Conservation (phyloP, 2,888 invertebrate genomes). For the Drosophila fungiperda region DNA sequence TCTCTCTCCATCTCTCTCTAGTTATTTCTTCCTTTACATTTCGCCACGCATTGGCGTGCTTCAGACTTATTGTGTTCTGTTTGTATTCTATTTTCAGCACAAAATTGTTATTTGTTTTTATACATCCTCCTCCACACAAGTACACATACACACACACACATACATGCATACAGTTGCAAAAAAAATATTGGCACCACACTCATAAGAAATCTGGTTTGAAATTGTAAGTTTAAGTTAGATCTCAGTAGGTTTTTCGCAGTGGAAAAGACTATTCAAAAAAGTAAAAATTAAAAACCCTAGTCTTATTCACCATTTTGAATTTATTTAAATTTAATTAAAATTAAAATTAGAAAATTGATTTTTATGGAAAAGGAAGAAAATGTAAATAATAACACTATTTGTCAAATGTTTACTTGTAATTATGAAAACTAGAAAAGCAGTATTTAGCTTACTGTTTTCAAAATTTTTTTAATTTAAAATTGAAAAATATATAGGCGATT, state of each 20-base stretch:
- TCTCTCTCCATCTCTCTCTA: neutral
- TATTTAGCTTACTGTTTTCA: neutral
- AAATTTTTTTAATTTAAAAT: too few species aligned
- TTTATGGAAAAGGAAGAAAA: neutral
- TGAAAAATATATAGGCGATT: neutral
- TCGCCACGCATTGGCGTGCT: constrained; percentile 42
- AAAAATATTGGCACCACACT: constrained; percentile 3
- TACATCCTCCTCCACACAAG: constrained; percentile 45
- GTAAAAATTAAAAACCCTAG: neutral
- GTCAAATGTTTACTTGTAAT: neutral
- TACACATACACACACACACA: constrained; percentile 1
- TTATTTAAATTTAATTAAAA: neutral
- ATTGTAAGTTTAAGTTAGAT: neutral
- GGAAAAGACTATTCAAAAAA: neutral
- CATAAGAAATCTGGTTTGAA: constrained; percentile 1
- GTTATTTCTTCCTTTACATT: constrained; percentile 2
- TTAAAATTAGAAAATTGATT: neutral
- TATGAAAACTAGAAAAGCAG: neutral
- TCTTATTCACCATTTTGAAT: neutral
- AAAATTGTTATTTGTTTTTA: constrained; percentile 79
- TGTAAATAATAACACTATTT: neutral
- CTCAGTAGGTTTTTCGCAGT: neutral
- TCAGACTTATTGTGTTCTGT: constrained; percentile 61
- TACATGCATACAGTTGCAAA: neutral
- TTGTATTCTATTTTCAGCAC: constrained; percentile 76